Evolutionary conservation across 2,797 vertebrate genomes (phyloP).

Genomic region (Sebastes kiyomatsui): DNA sequence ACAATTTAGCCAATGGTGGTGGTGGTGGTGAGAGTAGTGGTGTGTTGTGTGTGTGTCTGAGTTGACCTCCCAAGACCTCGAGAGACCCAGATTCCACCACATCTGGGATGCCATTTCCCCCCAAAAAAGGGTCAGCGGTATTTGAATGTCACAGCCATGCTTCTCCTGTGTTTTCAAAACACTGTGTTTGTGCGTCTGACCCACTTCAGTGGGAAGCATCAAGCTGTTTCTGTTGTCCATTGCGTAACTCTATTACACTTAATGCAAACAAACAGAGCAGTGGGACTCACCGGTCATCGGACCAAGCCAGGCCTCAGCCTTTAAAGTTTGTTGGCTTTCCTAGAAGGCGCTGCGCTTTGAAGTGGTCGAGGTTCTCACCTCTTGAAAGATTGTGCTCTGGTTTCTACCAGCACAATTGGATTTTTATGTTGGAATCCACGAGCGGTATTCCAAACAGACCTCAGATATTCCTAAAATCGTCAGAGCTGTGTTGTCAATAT

Average conservation of each 20-base stretch:
- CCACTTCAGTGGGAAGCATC: slow-evolving; percentile 70
- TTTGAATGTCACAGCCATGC: slow-evolving; percentile 69
- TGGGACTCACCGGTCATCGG: slow-evolving; percentile 35
- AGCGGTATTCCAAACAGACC: neutral
- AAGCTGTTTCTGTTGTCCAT: slow-evolving; percentile 65
- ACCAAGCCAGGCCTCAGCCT: slow-evolving; percentile 16
- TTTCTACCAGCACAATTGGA: neutral
- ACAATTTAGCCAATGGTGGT: slow-evolving; percentile 21
- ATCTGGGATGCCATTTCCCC: slow-evolving; percentile 72
- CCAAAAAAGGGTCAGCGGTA: slow-evolving; percentile 56
- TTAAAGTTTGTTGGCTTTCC: slow-evolving; percentile 47
- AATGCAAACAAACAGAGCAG: slow-evolving; percentile 69
- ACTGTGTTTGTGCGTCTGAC: slow-evolving; percentile 56
- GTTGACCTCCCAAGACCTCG: slow-evolving; percentile 45
- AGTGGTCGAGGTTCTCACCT: slow-evolving; percentile 26
- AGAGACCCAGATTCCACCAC: slow-evolving; percentile 50
- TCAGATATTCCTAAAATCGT: neutral
- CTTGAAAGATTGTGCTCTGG: neutral
- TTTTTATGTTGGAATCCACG: neutral
- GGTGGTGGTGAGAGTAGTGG: neutral
- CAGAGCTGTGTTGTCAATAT: neutral
- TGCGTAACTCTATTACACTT: slow-evolving; percentile 60
- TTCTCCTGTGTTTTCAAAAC: slow-evolving; percentile 74
- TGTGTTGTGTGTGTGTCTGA: slow-evolving; percentile 15
- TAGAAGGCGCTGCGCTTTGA: slow-evolving; percentile 52